Evolutionary conservation across 1,140 invertebrate genomes (phyloP).

Genomic region (Olivierus martensii): DNA sequence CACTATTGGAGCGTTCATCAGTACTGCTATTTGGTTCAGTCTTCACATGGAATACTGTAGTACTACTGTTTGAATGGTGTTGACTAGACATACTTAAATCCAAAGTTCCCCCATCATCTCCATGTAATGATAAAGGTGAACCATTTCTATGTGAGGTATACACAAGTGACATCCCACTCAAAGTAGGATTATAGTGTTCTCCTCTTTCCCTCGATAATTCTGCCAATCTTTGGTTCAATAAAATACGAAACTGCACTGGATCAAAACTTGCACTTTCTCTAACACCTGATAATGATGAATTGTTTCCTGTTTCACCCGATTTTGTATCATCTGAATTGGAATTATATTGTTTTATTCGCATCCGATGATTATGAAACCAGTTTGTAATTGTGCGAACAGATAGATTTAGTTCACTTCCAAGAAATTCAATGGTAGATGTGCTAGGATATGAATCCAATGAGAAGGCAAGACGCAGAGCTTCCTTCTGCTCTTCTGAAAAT

Average conservation of each 20-base stretch:
- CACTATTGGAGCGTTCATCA: constrained; percentile 12
- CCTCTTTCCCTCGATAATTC: constrained; percentile 59
- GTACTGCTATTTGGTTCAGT: constrained; percentile 5
- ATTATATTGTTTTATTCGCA: constrained; percentile 84
- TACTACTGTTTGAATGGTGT: background rate
- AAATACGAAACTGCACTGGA: constrained; percentile 72
- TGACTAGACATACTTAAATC: constrained; percentile 56
- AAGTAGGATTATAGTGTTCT: constrained; percentile 35
- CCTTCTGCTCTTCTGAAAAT: constrained; percentile 97
- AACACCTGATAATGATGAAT: constrained; percentile 11
- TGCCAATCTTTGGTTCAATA: constrained; percentile 69
- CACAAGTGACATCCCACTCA: constrained; percentile 3
- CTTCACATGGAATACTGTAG: too few relatives aligned
- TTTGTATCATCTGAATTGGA: background rate
- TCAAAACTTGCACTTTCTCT: constrained; percentile 45
- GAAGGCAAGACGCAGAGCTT: constrained; percentile 84
- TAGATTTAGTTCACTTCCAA: constrained; percentile 79
- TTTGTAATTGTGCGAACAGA: constrained; percentile 93
- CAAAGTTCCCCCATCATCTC: constrained; percentile 29
- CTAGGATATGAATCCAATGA: constrained; percentile 92
- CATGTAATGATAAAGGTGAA: constrained; percentile 5
- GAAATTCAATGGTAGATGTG: constrained; percentile 84
- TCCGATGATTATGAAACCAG: constrained; percentile 99
- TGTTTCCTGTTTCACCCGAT: constrained; percentile 28
- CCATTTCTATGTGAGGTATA: constrained; percentile 9